Conservation (phyloP, 1,140 invertebrate species). For the Steinernema khuongi region DNA sequence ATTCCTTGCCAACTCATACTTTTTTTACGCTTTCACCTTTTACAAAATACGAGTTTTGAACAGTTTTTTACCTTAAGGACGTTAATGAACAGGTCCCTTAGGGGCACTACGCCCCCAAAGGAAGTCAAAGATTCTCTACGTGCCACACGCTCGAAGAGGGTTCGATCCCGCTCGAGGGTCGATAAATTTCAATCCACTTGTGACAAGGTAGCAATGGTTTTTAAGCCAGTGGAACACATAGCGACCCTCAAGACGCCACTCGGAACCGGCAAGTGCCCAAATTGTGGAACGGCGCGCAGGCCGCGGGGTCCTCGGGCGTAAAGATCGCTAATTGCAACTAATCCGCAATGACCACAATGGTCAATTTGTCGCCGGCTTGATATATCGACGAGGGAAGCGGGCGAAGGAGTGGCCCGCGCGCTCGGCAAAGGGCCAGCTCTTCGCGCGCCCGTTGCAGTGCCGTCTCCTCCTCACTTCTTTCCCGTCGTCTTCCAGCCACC, state of each 20-base stretch:
- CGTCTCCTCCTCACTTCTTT: not conserved
- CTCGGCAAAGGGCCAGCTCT: not conserved
- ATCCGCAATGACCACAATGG: constrained; percentile 9
- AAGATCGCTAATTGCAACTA: constrained; percentile 12
- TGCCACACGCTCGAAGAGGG: no score
- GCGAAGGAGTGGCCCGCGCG: no score
- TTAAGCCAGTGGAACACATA: not conserved
- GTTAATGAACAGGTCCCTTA: no score
- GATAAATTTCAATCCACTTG: no score
- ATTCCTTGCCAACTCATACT: not conserved
- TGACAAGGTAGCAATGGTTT: no score
- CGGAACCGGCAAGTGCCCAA: not conserved
- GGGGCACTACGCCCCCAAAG: no score
- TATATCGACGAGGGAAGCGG: constrained; percentile 7
- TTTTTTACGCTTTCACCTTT: not conserved
- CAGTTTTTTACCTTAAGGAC: no score
- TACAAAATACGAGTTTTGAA: no score
- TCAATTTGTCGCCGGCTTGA: constrained; percentile 16
- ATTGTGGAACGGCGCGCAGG: no score
- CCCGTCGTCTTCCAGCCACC: not conserved
- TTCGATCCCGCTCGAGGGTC: no score
- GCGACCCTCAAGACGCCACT: not conserved
- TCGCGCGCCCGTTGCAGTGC: not conserved
- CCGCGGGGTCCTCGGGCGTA: not conserved
- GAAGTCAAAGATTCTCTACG: no score